phyloP scores from a whole-genome alignment of 2,888 invertebrate species.

The Nineta flava region DNA sequence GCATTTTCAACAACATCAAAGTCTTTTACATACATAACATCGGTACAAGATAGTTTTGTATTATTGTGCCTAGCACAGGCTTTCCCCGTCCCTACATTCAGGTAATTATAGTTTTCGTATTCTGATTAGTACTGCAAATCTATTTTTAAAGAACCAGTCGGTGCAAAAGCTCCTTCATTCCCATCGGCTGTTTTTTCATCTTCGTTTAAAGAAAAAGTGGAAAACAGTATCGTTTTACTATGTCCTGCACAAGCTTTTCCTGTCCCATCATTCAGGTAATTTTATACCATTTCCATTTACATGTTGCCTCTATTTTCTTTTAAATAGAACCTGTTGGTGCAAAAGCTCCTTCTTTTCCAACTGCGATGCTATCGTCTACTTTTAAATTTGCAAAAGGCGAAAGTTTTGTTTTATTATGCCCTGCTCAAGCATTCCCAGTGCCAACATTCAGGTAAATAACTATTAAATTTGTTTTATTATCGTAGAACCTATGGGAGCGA shows the following conservation, averaged over 20 bases:
- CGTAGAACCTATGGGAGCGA: too few species aligned
- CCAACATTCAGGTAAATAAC: conserved; percentile 36
- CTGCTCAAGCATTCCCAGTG: conserved; percentile 39
- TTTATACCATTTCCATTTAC: not conserved
- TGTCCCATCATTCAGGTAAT: conserved; percentile 50
- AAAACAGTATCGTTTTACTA: conserved; percentile 16
- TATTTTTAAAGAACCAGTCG: conserved; percentile 20
- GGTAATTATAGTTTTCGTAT: conserved; percentile 24
- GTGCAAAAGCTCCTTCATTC: conserved; percentile 22
- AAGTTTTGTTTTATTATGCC: conserved; percentile 29
- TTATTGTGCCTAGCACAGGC: conserved; percentile 53
- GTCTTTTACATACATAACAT: conserved; percentile 30
- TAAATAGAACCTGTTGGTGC: conserved; percentile 23
- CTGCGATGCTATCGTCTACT: conserved; percentile 19
- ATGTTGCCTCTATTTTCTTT: not conserved
- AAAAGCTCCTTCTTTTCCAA: conserved; percentile 22
- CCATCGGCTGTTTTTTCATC: conserved; percentile 21
- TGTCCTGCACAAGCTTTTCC: conserved; percentile 59
- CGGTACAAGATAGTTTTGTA: conserved; percentile 27
- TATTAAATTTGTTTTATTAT: not conserved
- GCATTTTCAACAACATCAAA: conserved; percentile 48
- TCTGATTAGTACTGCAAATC: not conserved
- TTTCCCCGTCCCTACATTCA: conserved; percentile 47
- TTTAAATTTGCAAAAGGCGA: conserved; percentile 22
- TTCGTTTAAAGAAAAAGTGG: conserved; percentile 13